These are phyloP conservation scores for Myxocyprinus asiaticus DNA, from an alignment of 2,113 vertebrate genomes.

Conservation along the genomic window DNA sequence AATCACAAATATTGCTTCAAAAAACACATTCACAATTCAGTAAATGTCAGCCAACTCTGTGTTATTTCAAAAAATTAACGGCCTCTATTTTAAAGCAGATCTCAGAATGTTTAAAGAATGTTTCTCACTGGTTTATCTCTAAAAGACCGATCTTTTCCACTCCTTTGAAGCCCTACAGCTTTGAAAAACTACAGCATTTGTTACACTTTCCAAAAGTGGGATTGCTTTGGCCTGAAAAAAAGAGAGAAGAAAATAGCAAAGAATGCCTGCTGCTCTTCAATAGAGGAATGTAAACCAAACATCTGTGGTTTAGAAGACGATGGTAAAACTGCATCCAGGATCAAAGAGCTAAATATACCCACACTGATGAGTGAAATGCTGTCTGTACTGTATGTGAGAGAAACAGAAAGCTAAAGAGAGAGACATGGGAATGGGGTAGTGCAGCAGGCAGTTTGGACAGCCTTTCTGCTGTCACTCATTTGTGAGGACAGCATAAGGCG, in stretches of 20 bases:
- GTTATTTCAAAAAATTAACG: slow-evolving; percentile 10
- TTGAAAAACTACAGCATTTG: slow-evolving; percentile 28
- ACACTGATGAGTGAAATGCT: background rate
- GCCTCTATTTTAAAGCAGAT: slow-evolving; percentile 17
- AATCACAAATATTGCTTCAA: background rate
- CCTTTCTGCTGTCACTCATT: background rate
- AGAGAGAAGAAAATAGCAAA: background rate
- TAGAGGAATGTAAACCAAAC: slow-evolving; percentile 30
- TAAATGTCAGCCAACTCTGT: slow-evolving; percentile 21
- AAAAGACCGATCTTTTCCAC: slow-evolving; percentile 24
- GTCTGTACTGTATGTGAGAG: background rate
- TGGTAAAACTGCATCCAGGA: slow-evolving; percentile 14
- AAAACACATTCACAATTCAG: background rate
- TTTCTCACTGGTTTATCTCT: slow-evolving; percentile 38
- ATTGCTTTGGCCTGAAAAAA: background rate
- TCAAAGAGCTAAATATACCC: background rate
- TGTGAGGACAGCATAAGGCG: background rate
- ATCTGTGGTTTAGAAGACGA: slow-evolving; percentile 22
- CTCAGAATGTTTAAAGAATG: slow-evolving; percentile 29
- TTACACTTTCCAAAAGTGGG: slow-evolving; percentile 23
- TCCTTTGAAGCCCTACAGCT: slow-evolving; percentile 24
- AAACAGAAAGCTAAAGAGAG: background rate
- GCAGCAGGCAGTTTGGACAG: background rate
- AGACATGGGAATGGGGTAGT: background rate
- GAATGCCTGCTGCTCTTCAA: slow-evolving; percentile 20